phyloP scores from a whole-genome alignment of 1,140 invertebrate genomes.

The Aradophagus sp. region DNA sequence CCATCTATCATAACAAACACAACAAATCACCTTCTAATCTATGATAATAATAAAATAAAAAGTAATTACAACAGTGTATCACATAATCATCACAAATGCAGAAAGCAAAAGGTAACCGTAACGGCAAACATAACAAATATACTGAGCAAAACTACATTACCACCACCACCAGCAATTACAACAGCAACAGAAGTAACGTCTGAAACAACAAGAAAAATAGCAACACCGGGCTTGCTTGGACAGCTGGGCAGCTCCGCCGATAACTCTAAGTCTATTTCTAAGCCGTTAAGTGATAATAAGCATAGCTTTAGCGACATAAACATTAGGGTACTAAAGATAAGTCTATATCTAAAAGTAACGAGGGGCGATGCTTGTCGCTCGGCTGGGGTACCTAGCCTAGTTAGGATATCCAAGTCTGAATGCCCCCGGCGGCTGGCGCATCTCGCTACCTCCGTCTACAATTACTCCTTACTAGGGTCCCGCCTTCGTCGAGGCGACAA shows the following conservation, averaged over 20 bases:
- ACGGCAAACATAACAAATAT: slow-evolving; percentile 63
- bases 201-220: slow-evolving; percentile 60
- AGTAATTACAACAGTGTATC: slow-evolving; percentile 74
- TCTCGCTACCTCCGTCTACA: slow-evolving; percentile 72
- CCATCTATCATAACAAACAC: slow-evolving; percentile 73
- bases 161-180: slow-evolving; percentile 36
- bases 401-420: slow-evolving; percentile 77
- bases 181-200: slow-evolving; percentile 47
- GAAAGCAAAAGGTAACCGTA: slow-evolving; percentile 64
- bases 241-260: slow-evolving; percentile 73
- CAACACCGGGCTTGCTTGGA: slow-evolving; percentile 71
- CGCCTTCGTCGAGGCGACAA: slow-evolving; percentile 71
- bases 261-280: slow-evolving; percentile 76
- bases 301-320: slow-evolving; percentile 75
- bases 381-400: slow-evolving; percentile 75
- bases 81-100: slow-evolving; percentile 76
- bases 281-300: slow-evolving; percentile 77
- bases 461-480: slow-evolving; percentile 74
- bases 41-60: slow-evolving; percentile 73
- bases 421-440: slow-evolving; percentile 71
- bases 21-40: slow-evolving; percentile 74
- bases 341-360: slow-evolving; percentile 66
- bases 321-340: slow-evolving; percentile 75
- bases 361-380: slow-evolving; percentile 66
- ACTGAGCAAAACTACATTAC: slow-evolving; percentile 41